Evolutionary conservation across 2,888 invertebrate species (phyloP).

Genomic region (Callimorpha dominula): DNA sequence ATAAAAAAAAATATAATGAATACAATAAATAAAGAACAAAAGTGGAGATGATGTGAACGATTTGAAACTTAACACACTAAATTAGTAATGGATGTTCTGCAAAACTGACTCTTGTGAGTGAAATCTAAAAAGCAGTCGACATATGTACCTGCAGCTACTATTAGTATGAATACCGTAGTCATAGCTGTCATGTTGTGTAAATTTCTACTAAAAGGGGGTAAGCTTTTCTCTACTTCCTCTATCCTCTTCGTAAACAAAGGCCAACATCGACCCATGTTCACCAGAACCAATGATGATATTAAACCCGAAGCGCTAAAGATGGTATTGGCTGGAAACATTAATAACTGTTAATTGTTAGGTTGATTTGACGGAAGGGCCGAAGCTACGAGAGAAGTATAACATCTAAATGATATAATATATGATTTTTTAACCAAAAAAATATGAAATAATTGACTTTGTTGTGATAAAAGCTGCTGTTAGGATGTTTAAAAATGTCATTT

Average conservation of each 20-base stretch:
- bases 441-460: too few relatives aligned
- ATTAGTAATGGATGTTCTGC: not conserved
- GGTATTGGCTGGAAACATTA: slow-evolving; percentile 59
- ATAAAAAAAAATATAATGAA: too few relatives aligned
- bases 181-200: slow-evolving; percentile 54
- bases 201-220: slow-evolving; percentile 61
- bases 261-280: slow-evolving; percentile 60
- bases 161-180: slow-evolving; percentile 55
- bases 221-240: slow-evolving; percentile 56
- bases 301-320: slow-evolving; percentile 63
- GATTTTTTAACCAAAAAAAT: too few relatives aligned
- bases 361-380: not conserved
- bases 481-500: too few relatives aligned
- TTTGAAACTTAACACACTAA: not conserved
- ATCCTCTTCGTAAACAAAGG: slow-evolving; percentile 52
- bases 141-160: slow-evolving; percentile 55
- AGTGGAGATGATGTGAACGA: too few relatives aligned
- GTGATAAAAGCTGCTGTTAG: too few relatives aligned
- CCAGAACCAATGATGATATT: slow-evolving; percentile 54
- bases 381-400: not conserved
- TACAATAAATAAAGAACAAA: too few relatives aligned
- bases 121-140: not conserved
- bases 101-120: not conserved
- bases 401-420: not conserved
- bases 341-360: not conserved